Evolutionary conservation across 2,888 invertebrate genomes (phyloP).

Genomic region (Volucella bombylans): DNA sequence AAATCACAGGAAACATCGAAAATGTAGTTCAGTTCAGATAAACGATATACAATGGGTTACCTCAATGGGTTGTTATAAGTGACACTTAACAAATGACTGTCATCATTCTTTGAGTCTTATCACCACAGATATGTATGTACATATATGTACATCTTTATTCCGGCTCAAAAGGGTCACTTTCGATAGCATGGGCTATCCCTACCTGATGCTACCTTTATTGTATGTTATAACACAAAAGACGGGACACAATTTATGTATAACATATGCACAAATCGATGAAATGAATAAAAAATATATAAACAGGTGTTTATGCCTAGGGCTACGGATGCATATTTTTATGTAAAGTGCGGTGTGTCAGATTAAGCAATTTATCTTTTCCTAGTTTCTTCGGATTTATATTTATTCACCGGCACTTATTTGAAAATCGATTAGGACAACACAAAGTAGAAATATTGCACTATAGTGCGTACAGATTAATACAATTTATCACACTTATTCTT

Average conservation of each 20-base stretch:
- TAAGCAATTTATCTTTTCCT: slow-evolving; percentile 11
- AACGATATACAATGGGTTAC: slow-evolving; percentile 47
- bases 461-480: too few relatives aligned
- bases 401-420: too few relatives aligned
- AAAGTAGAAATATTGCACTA: too few relatives aligned
- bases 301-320: background rate
- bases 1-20: slow-evolving; percentile 21
- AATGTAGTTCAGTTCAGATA: slow-evolving; percentile 51
- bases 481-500: too few relatives aligned
- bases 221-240: background rate
- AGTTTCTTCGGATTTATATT: background rate
- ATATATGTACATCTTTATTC: slow-evolving; percentile 38
- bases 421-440: too few relatives aligned
- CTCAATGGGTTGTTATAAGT: slow-evolving; percentile 21
- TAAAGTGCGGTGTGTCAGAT: slow-evolving; percentile 14
- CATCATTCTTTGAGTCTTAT: slow-evolving; percentile 44
- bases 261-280: slow-evolving; percentile 28
- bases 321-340: background rate
- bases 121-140: slow-evolving; percentile 1
- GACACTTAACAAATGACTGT: slow-evolving; percentile 57
- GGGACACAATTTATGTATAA: slow-evolving; percentile 30
- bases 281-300: background rate
- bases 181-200: slow-evolving; percentile 15
- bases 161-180: slow-evolving; percentile 30
- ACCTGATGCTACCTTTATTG: slow-evolving; percentile 36